Evolutionary conservation across 2,888 invertebrate species (phyloP).

Genomic region (Spisula solida): DNA sequence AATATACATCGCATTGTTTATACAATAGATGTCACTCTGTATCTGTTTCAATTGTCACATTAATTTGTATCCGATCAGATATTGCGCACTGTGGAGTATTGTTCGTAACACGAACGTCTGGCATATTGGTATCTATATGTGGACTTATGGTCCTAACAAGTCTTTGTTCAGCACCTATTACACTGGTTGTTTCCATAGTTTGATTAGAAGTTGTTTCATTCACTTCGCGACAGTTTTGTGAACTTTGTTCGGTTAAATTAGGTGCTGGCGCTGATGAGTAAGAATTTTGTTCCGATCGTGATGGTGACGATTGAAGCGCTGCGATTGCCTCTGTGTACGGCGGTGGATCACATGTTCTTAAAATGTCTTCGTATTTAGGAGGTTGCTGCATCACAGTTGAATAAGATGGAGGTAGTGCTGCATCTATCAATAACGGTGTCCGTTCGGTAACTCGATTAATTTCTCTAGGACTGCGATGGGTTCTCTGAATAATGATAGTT

Average conservation of each 20-base stretch:
- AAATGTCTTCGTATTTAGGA: constrained; percentile 67
- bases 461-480: constrained; percentile 27
- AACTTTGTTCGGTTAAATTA: background rate
- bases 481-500: constrained; percentile 53
- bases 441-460: constrained; percentile 40
- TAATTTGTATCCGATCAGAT: no score
- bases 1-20: no score
- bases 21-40: no score
- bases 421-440: constrained; percentile 52
- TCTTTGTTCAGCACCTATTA: background rate
- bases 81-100: no score
- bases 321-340: constrained; percentile 37
- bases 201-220: background rate
- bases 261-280: background rate
- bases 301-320: background rate
- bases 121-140: background rate
- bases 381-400: constrained; percentile 44
- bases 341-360: constrained; percentile 51
- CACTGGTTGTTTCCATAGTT: background rate
- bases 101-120: no score
- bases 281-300: background rate
- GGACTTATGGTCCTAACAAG: background rate
- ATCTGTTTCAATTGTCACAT: no score
- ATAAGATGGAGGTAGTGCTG: constrained; percentile 57
- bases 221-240: background rate